phyloP scores from a whole-genome alignment of 1,140 invertebrate species.

The Drosophila mayri region DNA sequence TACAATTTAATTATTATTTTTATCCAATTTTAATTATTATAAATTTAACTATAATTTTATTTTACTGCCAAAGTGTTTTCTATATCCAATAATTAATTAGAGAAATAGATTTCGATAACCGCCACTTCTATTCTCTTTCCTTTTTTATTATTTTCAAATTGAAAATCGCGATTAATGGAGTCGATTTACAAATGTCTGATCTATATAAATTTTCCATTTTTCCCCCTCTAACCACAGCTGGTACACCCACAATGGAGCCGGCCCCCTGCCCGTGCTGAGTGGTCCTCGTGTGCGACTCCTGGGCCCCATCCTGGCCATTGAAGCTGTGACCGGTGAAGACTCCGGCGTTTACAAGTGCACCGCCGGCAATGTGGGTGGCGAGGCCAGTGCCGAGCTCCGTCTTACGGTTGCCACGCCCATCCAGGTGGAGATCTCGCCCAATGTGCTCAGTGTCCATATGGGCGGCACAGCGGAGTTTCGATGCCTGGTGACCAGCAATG shows the following conservation, averaged over 20 bases:
- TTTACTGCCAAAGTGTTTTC: not conserved
- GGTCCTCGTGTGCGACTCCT: conserved; percentile 88
- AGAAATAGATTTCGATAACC: conserved; percentile 48
- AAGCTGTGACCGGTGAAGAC: conserved; percentile 90
- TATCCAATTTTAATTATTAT: no score
- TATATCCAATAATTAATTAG: not conserved
- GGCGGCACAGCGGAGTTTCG: conserved; percentile 91
- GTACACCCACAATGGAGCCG: conserved; percentile 88
- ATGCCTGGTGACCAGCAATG: conserved; percentile 87
- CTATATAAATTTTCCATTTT: conserved; percentile 19
- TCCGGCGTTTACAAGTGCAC: conserved; percentile 90
- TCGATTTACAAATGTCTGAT: conserved; percentile 47
- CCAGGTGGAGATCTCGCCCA: conserved; percentile 89
- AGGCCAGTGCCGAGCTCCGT: conserved; percentile 89
- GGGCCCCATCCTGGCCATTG: conserved; percentile 90
- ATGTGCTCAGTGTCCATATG: conserved; percentile 90
- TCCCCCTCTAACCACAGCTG: conserved; percentile 85
- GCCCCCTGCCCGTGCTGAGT: conserved; percentile 88
- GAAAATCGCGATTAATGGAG: conserved; percentile 45
- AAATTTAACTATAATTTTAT: not conserved
- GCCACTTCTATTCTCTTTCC: not conserved
- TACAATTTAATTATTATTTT: no score
- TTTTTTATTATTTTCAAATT: conserved; percentile 25
- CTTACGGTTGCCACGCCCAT: conserved; percentile 89
- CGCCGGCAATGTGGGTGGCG: conserved; percentile 89